Percentiles rank a stretch among this genome's conserved stretches.
Conservation (phyloP, 2,113 vertebrate genomes). For the Dicerorhinus sumatrensis region DNA sequence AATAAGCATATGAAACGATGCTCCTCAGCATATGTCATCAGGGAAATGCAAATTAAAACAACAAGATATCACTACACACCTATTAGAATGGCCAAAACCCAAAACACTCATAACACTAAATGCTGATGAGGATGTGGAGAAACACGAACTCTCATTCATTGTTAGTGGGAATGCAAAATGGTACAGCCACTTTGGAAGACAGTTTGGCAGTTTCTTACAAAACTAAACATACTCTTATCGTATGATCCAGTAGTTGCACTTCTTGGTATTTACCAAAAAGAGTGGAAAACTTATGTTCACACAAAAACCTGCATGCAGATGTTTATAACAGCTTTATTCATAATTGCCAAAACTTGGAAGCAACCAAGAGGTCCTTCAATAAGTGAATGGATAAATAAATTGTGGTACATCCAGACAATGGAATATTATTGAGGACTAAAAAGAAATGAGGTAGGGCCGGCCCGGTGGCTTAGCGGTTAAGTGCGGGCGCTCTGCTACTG, state of each 20-base stretch:
- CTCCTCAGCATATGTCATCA: not conserved
- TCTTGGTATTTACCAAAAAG: not conserved
- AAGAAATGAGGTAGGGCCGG: too few relatives aligned
- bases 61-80: not conserved
- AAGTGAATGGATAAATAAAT: not conserved
- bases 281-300: not conserved
- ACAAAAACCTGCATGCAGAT: not conserved
- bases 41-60: not conserved
- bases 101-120: not conserved
- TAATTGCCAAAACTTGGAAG: not conserved
- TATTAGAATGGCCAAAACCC: not conserved
- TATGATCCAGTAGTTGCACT: not conserved
- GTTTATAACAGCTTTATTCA: not conserved
- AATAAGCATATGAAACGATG: not conserved
- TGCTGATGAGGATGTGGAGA: not conserved
- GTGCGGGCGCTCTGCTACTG: too few relatives aligned
- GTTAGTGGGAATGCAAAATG: too few relatives aligned
- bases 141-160: too few relatives aligned
- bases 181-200: not conserved
- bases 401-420: not conserved
- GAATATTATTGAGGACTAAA: not conserved
- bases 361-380: not conserved
- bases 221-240: not conserved
- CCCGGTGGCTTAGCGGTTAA: too few relatives aligned
- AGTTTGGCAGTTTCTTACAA: not conserved